Evolutionary conservation across 2,113 vertebrate species (phyloP).

Genomic region (Myotis davidii): DNA sequence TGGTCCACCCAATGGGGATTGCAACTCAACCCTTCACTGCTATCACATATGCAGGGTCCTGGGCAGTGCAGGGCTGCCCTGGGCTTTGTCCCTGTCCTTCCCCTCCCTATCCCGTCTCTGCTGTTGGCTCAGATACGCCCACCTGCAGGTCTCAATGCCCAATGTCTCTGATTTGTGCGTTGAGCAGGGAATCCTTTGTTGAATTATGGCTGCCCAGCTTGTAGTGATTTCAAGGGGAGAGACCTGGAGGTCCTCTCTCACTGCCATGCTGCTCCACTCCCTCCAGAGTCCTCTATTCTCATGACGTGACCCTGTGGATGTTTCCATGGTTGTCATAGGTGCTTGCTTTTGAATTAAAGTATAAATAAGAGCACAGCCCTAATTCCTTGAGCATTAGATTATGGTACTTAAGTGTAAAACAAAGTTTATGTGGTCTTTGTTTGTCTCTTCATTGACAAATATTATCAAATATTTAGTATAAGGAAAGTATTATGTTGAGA

Average conservation of each 20-base stretch:
- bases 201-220: background rate
- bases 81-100: background rate
- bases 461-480: background rate
- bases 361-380: background rate
- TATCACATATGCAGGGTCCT: background rate
- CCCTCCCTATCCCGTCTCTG: background rate
- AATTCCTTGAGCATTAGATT: background rate
- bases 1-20: background rate
- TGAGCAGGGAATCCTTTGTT: background rate
- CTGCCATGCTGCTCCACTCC: background rate
- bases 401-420: background rate
- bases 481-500: background rate
- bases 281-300: conserved; percentile 30
- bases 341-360: conserved; percentile 41
- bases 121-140: background rate
- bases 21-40: background rate
- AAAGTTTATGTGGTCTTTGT: background rate
- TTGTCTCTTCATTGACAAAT: conserved; percentile 30
- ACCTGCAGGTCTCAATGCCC: background rate
- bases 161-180: background rate
- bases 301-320: conserved; percentile 53
- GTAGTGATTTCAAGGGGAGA: background rate
- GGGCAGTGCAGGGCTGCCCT: background rate
- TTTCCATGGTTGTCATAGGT: conserved; percentile 53
- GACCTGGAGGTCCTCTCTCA: background rate